These are phyloP conservation scores for Emys orbicularis DNA, from an alignment of 2,797 vertebrate genomes.

Conservation along the genomic window DNA sequence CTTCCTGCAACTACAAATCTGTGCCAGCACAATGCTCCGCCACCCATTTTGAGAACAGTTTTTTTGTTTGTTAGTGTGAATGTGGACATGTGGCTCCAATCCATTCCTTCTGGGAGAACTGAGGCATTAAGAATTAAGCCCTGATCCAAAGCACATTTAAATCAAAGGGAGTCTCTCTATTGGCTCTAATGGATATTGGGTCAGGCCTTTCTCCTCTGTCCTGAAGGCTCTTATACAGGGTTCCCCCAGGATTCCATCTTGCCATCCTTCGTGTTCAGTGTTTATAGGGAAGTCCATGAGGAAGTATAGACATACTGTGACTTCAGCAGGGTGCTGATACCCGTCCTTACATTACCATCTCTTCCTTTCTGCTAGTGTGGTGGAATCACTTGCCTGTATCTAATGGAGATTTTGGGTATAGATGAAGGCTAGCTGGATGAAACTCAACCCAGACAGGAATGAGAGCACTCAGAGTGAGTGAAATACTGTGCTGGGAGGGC, in stretches of 20 bases:
- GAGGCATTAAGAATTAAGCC: background rate
- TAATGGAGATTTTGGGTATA: background rate
- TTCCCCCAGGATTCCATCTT: too few species aligned
- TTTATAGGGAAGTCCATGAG: too few species aligned
- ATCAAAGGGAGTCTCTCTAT: background rate
- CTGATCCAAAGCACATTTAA: background rate
- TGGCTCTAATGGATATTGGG: too few species aligned
- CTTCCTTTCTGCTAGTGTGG: background rate
- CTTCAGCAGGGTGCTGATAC: background rate
- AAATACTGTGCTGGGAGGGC: too few species aligned
- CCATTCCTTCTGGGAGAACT: background rate
- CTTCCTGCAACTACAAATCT: background rate
- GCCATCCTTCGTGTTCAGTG: too few species aligned
- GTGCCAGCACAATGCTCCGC: too few species aligned
- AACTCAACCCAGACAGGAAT: background rate
- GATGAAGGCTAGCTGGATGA: background rate
- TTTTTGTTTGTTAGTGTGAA: background rate
- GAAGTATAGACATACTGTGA: background rate
- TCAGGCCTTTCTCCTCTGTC: too few species aligned
- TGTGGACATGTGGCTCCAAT: background rate
- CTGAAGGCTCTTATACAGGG: too few species aligned
- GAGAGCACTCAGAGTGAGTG: background rate
- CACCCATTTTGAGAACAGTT: background rate
- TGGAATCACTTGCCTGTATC: background rate
- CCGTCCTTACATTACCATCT: background rate